Base-by-base conservation (phyloP, 2,888 invertebrate genomes). In the Chymomyza amoena region DNA sequence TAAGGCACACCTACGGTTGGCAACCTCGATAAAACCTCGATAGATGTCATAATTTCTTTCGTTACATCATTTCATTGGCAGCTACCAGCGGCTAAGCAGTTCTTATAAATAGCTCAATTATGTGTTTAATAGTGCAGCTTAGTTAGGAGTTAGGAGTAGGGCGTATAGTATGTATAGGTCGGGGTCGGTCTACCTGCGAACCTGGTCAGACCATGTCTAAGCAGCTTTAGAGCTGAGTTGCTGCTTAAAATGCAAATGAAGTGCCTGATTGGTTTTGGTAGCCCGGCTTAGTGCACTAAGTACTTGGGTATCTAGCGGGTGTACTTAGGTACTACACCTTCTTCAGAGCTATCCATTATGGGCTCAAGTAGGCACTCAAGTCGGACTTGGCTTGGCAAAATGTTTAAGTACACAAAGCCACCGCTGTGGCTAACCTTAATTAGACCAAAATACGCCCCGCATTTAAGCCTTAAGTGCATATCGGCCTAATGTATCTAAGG, bases 1-100 rank as follows among this genome's bases (percentile, higher is more conserved):
- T 70, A 76, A 72, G 61, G 76, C 78, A 84, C 84, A 84, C 84
- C 84, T 84, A 87, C 83, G 87, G 87, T 82, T 84, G 81, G 81
- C 79, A 85, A 84, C 83, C 87, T 87, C 78, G 39, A 10, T 45
- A 13, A 32, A 45, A 45, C 39, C 28, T 57, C 25, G 57, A 25
- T 45, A 45, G 39, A 45, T 56, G 39, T 62, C 70, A 66, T 66
- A 74, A 75, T 75, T 66, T 63, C 59, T 6, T 64, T 65, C 70
- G 76, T 87, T 87, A 73, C 83, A 80, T 83, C 73, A 87, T 74
- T 75, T 69, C 56, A 25, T 9, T 13, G 13, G 18, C 18, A 15
- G 57, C 25, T 57, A 13, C 61, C 36, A 20, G 16, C 13, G 18
- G 1, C 36, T 20, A 4, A 20, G 45, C 36, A 25, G 9, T 39